These are phyloP conservation scores for Zaprionus gabonicus DNA, from an alignment of 1,140 invertebrate genomes.

Conservation along the genomic window DNA sequence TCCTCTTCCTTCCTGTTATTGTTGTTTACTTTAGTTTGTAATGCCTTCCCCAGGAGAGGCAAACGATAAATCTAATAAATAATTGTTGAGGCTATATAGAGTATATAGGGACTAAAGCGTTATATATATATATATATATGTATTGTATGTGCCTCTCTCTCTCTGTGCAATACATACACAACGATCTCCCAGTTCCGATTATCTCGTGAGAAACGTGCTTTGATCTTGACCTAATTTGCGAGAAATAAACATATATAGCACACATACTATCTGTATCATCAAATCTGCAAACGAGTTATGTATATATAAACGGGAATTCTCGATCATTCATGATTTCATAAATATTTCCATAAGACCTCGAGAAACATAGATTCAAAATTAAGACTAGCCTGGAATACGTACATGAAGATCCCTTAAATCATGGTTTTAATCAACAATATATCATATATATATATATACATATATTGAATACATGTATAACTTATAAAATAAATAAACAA, in stretches of 20 bases:
- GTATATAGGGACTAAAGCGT: no score
- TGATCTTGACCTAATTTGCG: background rate
- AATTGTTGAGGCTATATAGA: slow-evolving; percentile 1
- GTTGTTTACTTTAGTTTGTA: background rate
- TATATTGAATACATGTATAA: background rate
- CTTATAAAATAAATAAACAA: background rate
- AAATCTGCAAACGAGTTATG: background rate
- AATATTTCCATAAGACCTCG: no score
- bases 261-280: background rate
- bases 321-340: no score
- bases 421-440: no score
- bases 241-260: background rate
- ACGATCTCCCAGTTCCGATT: background rate
- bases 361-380: no score
- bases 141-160: background rate
- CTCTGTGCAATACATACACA: background rate
- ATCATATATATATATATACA: no score
- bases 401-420: no score
- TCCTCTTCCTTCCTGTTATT: background rate
- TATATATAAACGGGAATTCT: no score
- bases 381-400: no score
- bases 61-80: background rate
- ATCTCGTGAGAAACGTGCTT: background rate
- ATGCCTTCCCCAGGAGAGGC: background rate
- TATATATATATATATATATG: no score